Evolutionary conservation across 2,797 vertebrate genomes (phyloP).

Genomic region (Danio tinwini): DNA sequence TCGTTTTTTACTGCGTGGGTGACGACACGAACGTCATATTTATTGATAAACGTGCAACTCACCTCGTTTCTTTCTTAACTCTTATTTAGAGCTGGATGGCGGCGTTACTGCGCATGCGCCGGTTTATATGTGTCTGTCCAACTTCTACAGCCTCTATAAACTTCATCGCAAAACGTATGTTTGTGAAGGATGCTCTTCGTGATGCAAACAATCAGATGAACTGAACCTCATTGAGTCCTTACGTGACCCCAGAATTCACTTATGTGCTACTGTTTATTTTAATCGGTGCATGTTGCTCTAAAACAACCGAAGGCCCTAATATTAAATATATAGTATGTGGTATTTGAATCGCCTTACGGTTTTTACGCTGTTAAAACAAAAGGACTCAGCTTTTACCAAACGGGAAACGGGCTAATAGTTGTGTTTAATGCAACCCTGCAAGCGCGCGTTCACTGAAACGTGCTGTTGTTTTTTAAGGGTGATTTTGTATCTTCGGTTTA

Average conservation of each 20-base stretch:
- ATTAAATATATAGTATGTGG: neutral
- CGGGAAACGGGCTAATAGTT: neutral
- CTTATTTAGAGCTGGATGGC: constrained; percentile 84
- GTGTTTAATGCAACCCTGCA: neutral
- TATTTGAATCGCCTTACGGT: neutral
- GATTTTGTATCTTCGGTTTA: neutral
- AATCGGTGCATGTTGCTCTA: neutral
- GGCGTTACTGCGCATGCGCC: constrained; percentile 79
- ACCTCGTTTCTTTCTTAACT: constrained; percentile 87
- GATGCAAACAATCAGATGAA: too few relatives aligned
- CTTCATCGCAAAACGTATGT: constrained; percentile 74
- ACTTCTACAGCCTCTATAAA: constrained; percentile 81
- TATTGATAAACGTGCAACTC: constrained; percentile 82
- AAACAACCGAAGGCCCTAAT: constrained; percentile 2
- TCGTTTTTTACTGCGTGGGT: constrained; percentile 59
- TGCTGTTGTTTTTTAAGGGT: neutral
- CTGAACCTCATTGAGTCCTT: neutral
- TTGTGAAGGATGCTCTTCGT: constrained; percentile 44
- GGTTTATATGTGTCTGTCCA: constrained; percentile 78
- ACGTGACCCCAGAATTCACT: neutral
- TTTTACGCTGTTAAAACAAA: neutral
- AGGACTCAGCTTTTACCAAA: neutral
- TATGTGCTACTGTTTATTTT: neutral
- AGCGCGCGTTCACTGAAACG: neutral
- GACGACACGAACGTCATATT: constrained; percentile 59